Base-by-base conservation (phyloP, 2,113 vertebrate genomes). In the Oceanodroma tethys region DNA sequence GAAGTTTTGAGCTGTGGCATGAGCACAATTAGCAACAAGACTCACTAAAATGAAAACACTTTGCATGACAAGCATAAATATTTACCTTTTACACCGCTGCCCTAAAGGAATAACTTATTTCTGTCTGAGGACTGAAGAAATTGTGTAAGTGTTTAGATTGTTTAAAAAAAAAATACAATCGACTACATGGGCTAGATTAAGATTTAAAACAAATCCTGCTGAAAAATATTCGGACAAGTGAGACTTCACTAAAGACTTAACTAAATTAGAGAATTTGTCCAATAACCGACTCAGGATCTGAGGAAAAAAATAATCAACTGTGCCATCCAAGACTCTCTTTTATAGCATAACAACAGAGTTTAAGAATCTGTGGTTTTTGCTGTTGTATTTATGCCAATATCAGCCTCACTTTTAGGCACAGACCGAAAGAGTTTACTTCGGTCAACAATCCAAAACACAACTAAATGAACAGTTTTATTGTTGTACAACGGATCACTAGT, bases 71-170 rank as follows among this genome's bases (percentile, higher is more conserved):
- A 40, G 18, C 30, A 16, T 7, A 40, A n/a, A 9, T 40, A 55
- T 7, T 52, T 12, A 29, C 1, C 0, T 21, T 63, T 68, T 19
- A 76, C 36, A 60, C 5, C 55, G 12, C 17, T 7, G 45, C 38
- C 65, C 38, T 36, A 17, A 29, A 78, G 42, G 11, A 80, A 26
- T 3, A 32, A 63, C 10, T 70, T 32, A 40, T 13, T 43, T 27
- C 42, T 38, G 20, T 7, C 11, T 13, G 81, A 60, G 29, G 34
- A 20, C 21, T 14, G 16, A 26, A 34, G 16, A 67, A 78, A 40
- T 14, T 25, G 40, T 1, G 0, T 17, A 53, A 43, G 10, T 1
- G 7, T 17, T 78, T 30, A 68, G 17, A 42, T 4, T 15, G 10
- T 15, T 16, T 1, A 20, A 52, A 45, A 34, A 50, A 23, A 56